phyloP scores from a whole-genome alignment of 2,888 invertebrate genomes.

The Agrilus biguttatus region DNA sequence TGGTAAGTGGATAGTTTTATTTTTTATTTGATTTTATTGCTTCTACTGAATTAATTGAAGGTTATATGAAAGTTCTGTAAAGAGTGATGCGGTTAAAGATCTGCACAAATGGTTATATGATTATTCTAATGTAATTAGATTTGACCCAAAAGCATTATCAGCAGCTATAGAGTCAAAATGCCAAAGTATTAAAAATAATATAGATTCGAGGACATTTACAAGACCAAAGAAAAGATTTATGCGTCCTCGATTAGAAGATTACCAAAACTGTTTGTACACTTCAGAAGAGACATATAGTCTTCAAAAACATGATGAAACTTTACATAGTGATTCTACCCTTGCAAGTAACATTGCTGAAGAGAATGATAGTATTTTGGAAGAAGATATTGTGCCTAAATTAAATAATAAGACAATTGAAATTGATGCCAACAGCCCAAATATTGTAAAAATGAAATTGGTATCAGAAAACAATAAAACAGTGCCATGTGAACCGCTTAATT shows the following conservation, averaged over 20 bases:
- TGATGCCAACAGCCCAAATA: background rate
- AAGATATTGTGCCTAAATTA: background rate
- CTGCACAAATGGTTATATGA: slow-evolving; percentile 13
- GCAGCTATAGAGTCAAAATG: slow-evolving; percentile 6
- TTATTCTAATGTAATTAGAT: slow-evolving; percentile 9
- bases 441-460: background rate
- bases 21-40: background rate
- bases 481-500: slow-evolving; percentile 19
- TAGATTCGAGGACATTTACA: slow-evolving; percentile 57
- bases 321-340: background rate
- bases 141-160: slow-evolving; percentile 6
- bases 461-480: slow-evolving; percentile 1
- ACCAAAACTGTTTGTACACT: slow-evolving; percentile 11
- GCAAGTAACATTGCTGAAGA: slow-evolving; percentile 7
- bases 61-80: slow-evolving; percentile 8
- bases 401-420: background rate
- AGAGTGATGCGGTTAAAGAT: slow-evolving; percentile 8
- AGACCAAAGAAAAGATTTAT: slow-evolving; percentile 46
- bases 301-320: slow-evolving; percentile 3
- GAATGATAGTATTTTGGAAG: background rate
- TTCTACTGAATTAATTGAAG: slow-evolving; percentile 7
- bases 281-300: slow-evolving; percentile 9
- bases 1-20: slow-evolving; percentile 31
- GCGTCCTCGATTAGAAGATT: slow-evolving; percentile 45
- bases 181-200: slow-evolving; percentile 34